Evolutionary conservation across 2,113 vertebrate genomes (phyloP).

Genomic region (Leptocoma aspasia): DNA sequence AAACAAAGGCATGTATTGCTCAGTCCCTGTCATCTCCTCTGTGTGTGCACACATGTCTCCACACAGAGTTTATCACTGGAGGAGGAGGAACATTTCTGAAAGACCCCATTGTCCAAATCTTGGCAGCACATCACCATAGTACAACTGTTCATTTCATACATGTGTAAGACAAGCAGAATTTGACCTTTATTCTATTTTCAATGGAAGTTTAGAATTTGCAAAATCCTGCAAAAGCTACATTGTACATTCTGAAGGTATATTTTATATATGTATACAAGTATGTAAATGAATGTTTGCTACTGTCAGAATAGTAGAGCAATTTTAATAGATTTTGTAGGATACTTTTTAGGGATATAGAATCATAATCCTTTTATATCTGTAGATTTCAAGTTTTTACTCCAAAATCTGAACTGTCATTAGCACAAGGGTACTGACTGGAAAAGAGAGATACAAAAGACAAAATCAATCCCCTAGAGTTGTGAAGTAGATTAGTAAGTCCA

Average conservation of each 20-base stretch:
- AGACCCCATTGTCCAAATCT: not conserved
- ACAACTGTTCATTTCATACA: conserved; percentile 34
- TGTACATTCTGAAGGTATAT: not conserved
- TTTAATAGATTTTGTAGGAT: not conserved
- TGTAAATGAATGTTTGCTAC: not conserved
- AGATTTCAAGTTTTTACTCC: not conserved
- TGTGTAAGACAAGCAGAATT: conserved; percentile 16
- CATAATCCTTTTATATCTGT: not conserved
- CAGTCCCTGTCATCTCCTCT: not conserved
- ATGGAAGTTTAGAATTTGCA: not conserved
- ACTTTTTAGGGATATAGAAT: not conserved
- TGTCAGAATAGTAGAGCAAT: not conserved
- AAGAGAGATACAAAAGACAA: not conserved
- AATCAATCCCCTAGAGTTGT: not conserved
- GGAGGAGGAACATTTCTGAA: not conserved
- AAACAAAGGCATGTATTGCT: not conserved
- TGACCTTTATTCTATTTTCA: conserved; percentile 11
- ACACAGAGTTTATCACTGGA: not conserved
- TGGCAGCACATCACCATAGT: not conserved
- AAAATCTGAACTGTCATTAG: not conserved
- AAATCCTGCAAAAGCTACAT: not conserved
- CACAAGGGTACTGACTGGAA: not conserved
- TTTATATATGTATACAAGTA: not conserved
- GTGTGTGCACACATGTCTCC: not conserved
- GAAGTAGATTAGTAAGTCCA: not conserved